Conservation (phyloP, 2,113 vertebrate species). For the Atractosteus spatula region DNA sequence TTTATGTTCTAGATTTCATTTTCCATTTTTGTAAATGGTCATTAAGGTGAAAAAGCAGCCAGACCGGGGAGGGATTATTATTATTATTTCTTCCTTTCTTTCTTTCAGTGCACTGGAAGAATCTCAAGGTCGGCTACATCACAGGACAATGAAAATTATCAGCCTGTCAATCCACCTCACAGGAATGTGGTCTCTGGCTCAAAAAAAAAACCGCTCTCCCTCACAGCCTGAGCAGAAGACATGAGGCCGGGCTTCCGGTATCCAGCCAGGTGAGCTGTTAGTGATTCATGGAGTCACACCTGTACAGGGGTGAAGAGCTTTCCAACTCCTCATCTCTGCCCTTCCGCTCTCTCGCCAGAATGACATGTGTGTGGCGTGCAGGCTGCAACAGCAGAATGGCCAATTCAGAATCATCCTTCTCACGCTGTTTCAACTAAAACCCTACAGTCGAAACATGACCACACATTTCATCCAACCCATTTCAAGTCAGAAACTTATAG, state of each 20-base stretch:
- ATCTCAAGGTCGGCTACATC: conserved; percentile 64
- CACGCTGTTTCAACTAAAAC: conserved; percentile 20
- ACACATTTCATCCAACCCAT: conserved; percentile 25
- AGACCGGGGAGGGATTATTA: background rate
- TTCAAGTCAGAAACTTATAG: background rate
- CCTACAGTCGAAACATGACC: conserved; percentile 26
- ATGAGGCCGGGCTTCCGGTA: conserved; percentile 32
- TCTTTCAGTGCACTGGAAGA: conserved; percentile 28
- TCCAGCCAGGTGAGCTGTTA: conserved; percentile 22
- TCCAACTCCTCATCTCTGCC: background rate
- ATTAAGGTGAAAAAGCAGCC: conserved; percentile 3
- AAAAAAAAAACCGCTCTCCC: conserved; percentile 18
- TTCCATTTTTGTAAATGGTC: conserved; percentile 12
- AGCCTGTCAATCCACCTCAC: conserved; percentile 72
- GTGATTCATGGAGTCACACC: conserved; percentile 16
- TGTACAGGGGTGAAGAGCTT: too few species aligned
- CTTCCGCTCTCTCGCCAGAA: conserved; percentile 14
- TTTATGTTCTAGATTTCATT: conserved; percentile 8
- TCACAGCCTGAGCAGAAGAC: conserved; percentile 46
- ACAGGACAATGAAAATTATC: conserved; percentile 61
- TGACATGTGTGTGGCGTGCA: conserved; percentile 28
- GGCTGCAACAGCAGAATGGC: conserved; percentile 23
- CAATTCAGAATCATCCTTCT: conserved; percentile 38
- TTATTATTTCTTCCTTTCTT: conserved; percentile 21
- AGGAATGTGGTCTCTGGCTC: conserved; percentile 54